Base-by-base conservation (phyloP, 2,797 vertebrate species). In the Chaunax sp. region DNA sequence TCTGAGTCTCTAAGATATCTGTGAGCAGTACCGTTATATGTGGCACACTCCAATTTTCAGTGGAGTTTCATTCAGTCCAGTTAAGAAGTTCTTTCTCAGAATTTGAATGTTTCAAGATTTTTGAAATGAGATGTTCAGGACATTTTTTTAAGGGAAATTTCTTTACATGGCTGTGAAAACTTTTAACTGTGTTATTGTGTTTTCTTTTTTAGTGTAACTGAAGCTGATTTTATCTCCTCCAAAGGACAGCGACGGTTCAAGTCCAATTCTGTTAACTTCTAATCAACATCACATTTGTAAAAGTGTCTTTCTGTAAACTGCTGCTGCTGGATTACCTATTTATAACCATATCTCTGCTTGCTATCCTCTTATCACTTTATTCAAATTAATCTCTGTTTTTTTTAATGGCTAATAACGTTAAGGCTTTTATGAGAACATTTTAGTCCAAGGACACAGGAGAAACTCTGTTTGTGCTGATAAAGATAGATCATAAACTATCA, bases 151-250 rank as follows among this genome's bases (percentile, higher is more conserved):
- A 41, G 18, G n/a, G 1, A 44, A 43, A 53, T 51, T 0, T 18
- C 2, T 51, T 20, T 50, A 1, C 41, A 5, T 10, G 52, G 25
- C 16, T 53, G 20, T 8, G 6, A 15, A 58, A 51, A 38, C 20
- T 19, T 50, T 37, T 0, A 8, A 35, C n/a, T n/a, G n/a, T 51
- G 43, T 19, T 12, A 26, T 64, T 54, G 1, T 77, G 30, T 70
- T 68, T 45, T 60, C 22, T 59, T 72, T 77, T 77, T 28, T 52
- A 30, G 41, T 60, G 20, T 13, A 20, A 16, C 0, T 37, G 47
- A 45, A 60, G 61, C 0, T n/a, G 67, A 53, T 23, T 47, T 23
- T 63, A 25, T 55, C 19, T 26, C 57, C 28, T 44, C 13, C 12
- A n/a, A 50, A 58, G 45, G 44, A 16, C 49, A 66, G 61, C 64